Base-by-base conservation (phyloP, 2,113 vertebrate genomes). In the Cichladusa arquata region DNA sequence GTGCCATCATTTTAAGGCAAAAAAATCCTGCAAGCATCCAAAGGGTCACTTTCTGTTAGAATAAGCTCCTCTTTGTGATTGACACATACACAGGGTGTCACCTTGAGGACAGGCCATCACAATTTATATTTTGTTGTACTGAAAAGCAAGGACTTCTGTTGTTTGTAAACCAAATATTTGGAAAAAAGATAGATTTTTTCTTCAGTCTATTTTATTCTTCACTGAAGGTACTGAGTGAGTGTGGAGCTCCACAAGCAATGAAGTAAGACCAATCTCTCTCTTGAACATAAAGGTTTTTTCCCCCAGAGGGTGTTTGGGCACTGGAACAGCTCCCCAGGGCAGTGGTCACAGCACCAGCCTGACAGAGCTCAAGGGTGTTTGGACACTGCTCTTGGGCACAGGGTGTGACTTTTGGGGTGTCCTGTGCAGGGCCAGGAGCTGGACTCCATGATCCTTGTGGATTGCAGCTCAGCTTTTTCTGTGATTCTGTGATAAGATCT, bases 1-100 rank as follows among this genome's bases (percentile, higher is more conserved):
- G 69, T 45, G 66, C 57, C 48, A 83, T 81, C 56, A 33, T 79
- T 94, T 92, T 81, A 88, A 77, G 79, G n/a, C 36, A 90, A 90
- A 58, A 40, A 40, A 78, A 8, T 47, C 11, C 56, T 82, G 42
- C 10, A 86, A 72, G 33, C 26, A 33, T 88, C 90, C n/a, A 51
- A 81, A 70, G 36, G 29, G 36, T 81, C 58, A 45, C 58, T 38
- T 64, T 81, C 50, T 84, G 29, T 91, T 89, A 58, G 57, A 79
- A 64, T 54, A 65, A 88, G 16, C 34, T 31, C n/a, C 65, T 77
- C 33, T 60, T 93, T 87, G 34, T 54, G 83, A 90, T 16, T 40
- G 67, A 45, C 7, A 4, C 53, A 53, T 64, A 40, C 9, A 19
- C 42, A 79, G 22, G 12, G 24, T 58, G 42, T 22, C 51, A 79